phyloP scores from a whole-genome alignment of 2,888 invertebrate species.

The Sisyra nigra region DNA sequence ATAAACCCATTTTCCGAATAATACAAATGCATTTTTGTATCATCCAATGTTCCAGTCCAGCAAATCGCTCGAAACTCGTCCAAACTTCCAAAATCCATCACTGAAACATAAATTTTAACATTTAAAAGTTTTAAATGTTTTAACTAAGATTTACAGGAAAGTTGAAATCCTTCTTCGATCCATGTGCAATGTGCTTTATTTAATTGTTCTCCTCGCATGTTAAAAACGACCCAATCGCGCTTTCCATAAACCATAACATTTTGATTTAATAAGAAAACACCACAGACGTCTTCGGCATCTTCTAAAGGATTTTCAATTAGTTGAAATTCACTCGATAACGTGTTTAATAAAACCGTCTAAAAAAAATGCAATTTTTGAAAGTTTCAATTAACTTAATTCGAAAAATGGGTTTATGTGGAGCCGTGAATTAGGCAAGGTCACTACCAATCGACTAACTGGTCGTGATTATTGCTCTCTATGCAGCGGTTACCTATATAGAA shows the following conservation, averaged over 20 bases:
- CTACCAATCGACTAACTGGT: too few species aligned
- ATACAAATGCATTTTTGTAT: slow-evolving; percentile 50
- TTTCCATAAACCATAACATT: slow-evolving; percentile 65
- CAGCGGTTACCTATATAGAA: too few species aligned
- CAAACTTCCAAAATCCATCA: slow-evolving; percentile 53
- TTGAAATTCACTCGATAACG: slow-evolving; percentile 85
- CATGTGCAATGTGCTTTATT: slow-evolving; percentile 37
- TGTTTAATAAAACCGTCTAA: slow-evolving; percentile 74
- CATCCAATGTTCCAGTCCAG: slow-evolving; percentile 71
- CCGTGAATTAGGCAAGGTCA: too few species aligned
- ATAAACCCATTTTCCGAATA: slow-evolving; percentile 36
- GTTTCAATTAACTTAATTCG: too few species aligned
- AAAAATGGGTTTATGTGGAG: too few species aligned
- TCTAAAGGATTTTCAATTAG: slow-evolving; percentile 72
- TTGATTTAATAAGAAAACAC: slow-evolving; percentile 48
- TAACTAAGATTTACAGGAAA: slow-evolving; percentile 38
- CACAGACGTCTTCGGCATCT: slow-evolving; percentile 46
- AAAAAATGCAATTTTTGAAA: slow-evolving; percentile 16
- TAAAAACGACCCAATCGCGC: slow-evolving; percentile 58
- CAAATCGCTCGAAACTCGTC: slow-evolving; percentile 55
- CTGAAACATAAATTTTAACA: slow-evolving; percentile 20
- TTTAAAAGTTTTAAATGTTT: background rate
- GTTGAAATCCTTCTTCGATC: slow-evolving; percentile 50
- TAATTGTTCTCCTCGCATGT: slow-evolving; percentile 58
- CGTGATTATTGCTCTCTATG: too few species aligned